Evolutionary conservation across 2,113 vertebrate species (phyloP).

Genomic region (Nasalis larvatus): DNA sequence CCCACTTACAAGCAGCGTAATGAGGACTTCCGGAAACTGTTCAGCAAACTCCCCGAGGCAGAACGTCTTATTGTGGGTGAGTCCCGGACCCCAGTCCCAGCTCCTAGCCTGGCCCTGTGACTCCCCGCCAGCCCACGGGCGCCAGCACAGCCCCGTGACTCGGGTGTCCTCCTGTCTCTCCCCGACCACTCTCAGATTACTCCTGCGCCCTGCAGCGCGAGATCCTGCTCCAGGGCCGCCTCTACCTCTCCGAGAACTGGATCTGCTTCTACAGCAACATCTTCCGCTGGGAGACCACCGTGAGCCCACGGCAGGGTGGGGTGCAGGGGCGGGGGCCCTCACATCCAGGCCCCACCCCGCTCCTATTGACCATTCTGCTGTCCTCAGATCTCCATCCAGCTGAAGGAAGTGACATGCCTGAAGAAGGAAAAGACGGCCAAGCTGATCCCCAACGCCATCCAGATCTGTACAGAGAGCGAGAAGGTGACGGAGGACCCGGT

Average conservation of each 20-base stretch:
- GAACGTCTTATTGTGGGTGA: conserved; percentile 94
- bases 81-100: not conserved
- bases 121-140: not conserved
- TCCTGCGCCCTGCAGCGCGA: conserved; percentile 94
- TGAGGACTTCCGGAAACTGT: conserved; percentile 94
- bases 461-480: conserved; percentile 92
- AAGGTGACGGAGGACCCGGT: conserved; percentile 67
- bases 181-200: conserved; percentile 86
- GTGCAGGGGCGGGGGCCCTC: fast-evolving
- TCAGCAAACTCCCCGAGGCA: conserved; percentile 92
- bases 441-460: conserved; percentile 95
- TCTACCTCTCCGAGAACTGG: conserved; percentile 95
- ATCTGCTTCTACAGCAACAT: conserved; percentile 96
- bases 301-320: conserved; percentile 53
- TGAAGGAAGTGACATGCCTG: conserved; percentile 92
- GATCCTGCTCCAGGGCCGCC: conserved; percentile 93
- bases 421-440: conserved; percentile 96
- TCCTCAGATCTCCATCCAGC: conserved; percentile 89
- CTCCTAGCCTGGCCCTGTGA: not conserved
- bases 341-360: not conserved
- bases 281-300: conserved; percentile 95
- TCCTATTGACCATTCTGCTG: not conserved
- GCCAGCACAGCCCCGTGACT: not conserved
- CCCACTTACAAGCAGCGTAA: conserved; percentile 95
- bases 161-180: not conserved